Evolutionary conservation across 2,113 vertebrate species (phyloP).

Genomic region (Struthidea cinerea): DNA sequence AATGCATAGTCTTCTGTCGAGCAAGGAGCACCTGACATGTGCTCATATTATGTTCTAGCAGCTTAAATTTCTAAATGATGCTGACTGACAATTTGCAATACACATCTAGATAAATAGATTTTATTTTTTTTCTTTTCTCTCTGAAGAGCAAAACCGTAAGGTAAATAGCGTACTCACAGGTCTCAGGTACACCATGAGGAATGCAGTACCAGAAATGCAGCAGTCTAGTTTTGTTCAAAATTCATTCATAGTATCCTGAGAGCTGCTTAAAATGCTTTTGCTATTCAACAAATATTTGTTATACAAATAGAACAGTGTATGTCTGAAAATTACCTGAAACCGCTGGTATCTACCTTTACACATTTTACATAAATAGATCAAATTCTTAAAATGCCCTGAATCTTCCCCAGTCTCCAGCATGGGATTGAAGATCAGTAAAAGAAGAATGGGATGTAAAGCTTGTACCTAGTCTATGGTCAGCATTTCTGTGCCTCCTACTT

Average conservation of each 20-base stretch:
- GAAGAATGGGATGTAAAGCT: background rate
- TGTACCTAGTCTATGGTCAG: background rate
- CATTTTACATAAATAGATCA: background rate
- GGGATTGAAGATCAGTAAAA: background rate
- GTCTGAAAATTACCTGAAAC: background rate
- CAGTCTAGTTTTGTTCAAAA: background rate
- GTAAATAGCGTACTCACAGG: rapidly evolving
- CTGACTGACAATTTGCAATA: background rate
- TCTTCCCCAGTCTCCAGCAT: background rate
- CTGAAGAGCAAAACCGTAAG: background rate
- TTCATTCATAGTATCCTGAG: background rate
- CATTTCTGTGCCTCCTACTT: background rate
- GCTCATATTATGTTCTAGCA: background rate
- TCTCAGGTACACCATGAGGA: background rate
- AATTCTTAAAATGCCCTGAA: background rate
- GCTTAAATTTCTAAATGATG: background rate
- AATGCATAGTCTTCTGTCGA: background rate
- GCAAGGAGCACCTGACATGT: background rate
- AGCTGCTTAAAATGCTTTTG: background rate
- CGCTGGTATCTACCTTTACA: background rate
- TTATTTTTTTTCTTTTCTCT: background rate
- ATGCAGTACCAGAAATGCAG: background rate
- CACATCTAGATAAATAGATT: background rate
- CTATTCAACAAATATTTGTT: background rate
- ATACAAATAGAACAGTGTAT: background rate